Conservation (phyloP, 2,888 invertebrate species). For the Cylloceria caligata region DNA sequence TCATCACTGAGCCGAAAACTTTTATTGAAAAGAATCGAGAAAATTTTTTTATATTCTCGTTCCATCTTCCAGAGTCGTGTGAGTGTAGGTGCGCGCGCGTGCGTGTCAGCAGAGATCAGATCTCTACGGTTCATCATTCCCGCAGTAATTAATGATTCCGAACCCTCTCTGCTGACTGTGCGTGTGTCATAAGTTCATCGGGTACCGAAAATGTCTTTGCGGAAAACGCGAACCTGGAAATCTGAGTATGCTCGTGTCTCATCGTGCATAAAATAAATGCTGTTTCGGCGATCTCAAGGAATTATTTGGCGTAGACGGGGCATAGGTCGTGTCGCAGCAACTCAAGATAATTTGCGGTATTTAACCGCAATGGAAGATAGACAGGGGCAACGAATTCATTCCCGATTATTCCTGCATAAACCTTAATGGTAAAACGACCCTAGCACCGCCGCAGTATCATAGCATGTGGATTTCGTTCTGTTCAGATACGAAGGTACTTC, state of each 20-base stretch:
- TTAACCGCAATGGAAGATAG: slow-evolving; percentile 64
- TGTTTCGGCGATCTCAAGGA: slow-evolving; percentile 48
- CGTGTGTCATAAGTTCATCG: slow-evolving; percentile 70
- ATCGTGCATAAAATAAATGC: slow-evolving; percentile 72
- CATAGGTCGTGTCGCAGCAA: neutral
- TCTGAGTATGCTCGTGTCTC: slow-evolving; percentile 76
- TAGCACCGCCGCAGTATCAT: slow-evolving; percentile 61
- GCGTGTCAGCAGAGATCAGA: slow-evolving; percentile 74
- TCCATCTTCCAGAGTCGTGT: slow-evolving; percentile 19
- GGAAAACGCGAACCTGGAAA: slow-evolving; percentile 60
- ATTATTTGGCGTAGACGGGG: slow-evolving; percentile 26
- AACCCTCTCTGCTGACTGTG: too few species aligned
- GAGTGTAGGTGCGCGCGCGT: too few species aligned
- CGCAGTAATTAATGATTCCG: too few species aligned
- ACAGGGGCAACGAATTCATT: slow-evolving; percentile 54
- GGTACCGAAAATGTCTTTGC: too few species aligned
- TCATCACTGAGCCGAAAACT: slow-evolving; percentile 10
- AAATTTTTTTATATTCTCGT: slow-evolving; percentile 12
- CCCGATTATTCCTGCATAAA: slow-evolving; percentile 67
- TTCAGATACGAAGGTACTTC: slow-evolving; percentile 67
- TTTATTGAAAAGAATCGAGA: slow-evolving; percentile 22
- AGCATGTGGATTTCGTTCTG: slow-evolving; percentile 62
- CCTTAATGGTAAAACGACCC: slow-evolving; percentile 68
- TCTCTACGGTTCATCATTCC: too few species aligned
- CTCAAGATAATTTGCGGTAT: neutral